phyloP scores from a whole-genome alignment of 2,888 invertebrate genomes.

The Hirudinaria manillensis region DNA sequence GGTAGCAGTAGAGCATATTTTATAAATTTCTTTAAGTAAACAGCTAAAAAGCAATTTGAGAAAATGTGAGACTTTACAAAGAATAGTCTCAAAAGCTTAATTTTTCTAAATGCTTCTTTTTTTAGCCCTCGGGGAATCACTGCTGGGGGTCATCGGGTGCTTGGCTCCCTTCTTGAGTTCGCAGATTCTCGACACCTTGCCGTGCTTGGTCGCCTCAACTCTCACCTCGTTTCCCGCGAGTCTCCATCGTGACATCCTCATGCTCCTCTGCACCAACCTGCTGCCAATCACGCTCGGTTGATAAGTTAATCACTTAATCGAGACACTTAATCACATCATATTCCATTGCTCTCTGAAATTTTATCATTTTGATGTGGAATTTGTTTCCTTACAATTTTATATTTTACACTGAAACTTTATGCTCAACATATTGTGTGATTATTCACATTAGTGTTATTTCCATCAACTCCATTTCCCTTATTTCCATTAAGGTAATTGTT shows the following conservation, averaged over 20 bases:
- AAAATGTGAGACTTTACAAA: not conserved
- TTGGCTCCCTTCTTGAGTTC: slow-evolving; percentile 91
- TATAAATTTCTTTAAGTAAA: not conserved
- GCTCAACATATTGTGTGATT: too few relatives aligned
- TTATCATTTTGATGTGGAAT: not conserved
- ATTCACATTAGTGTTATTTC: too few relatives aligned
- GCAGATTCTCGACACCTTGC: slow-evolving; percentile 88
- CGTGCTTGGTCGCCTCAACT: slow-evolving; percentile 86
- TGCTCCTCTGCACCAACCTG: slow-evolving; percentile 88
- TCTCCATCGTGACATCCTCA: slow-evolving; percentile 87
- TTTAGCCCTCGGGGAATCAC: slow-evolving; percentile 44
- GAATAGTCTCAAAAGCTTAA: not conserved
- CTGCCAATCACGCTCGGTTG: slow-evolving; percentile 79
- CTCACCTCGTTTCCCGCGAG: slow-evolving; percentile 83
- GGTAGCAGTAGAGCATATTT: not conserved
- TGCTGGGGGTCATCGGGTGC: slow-evolving; percentile 87
- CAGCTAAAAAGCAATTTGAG: not conserved
- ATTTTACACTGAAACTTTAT: not conserved
- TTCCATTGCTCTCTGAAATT: too few relatives aligned
- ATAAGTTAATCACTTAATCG: slow-evolving; percentile 20
- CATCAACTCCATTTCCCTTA: too few relatives aligned
- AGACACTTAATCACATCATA: too few relatives aligned
- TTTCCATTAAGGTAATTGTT: too few relatives aligned
- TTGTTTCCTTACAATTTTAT: not conserved
- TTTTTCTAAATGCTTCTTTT: not conserved